These are phyloP conservation scores for Lasioglossum villosulum DNA, from an alignment of 2,888 invertebrate species.

Conservation along the genomic window DNA sequence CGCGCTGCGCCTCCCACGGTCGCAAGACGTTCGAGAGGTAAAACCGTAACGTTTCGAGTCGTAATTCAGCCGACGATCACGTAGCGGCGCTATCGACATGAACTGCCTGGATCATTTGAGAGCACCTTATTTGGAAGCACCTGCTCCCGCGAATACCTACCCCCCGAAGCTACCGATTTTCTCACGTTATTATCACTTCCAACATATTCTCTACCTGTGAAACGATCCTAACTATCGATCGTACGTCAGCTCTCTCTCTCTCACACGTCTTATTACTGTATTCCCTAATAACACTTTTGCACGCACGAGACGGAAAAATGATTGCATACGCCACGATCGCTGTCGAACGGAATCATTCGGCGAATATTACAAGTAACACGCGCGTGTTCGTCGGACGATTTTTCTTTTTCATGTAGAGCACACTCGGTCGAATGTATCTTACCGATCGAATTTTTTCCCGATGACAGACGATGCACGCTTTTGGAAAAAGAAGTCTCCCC, in stretches of 20 bases:
- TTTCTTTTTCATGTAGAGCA: conserved; percentile 20
- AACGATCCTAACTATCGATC: conserved; percentile 13
- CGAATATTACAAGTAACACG: background rate
- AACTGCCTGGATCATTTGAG: conserved; percentile 80
- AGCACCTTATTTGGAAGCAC: conserved; percentile 90
- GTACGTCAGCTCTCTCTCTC: background rate
- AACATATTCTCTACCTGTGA: conserved; percentile 1
- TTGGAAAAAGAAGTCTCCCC: conserved; percentile 76
- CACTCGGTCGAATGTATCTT: conserved; percentile 37
- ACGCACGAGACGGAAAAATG: conserved; percentile 8
- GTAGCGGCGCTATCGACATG: conserved; percentile 62
- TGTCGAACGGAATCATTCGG: background rate
- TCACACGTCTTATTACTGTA: background rate
- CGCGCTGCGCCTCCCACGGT: background rate
- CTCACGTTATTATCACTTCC: conserved; percentile 16
- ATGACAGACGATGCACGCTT: conserved; percentile 77
- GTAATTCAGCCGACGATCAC: conserved; percentile 50
- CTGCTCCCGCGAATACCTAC: conserved; percentile 67
- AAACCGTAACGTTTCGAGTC: conserved; percentile 28
- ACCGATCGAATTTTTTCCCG: conserved; percentile 54
- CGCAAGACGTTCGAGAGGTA: background rate
- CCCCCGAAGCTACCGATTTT: conserved; percentile 35
- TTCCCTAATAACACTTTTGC: conserved; percentile 24
- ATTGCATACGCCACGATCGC: conserved; percentile 18
- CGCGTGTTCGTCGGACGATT: conserved; percentile 12